These are phyloP conservation scores for Helicoverpa zea DNA, from an alignment of 1,140 invertebrate genomes.

Conservation along the genomic window DNA sequence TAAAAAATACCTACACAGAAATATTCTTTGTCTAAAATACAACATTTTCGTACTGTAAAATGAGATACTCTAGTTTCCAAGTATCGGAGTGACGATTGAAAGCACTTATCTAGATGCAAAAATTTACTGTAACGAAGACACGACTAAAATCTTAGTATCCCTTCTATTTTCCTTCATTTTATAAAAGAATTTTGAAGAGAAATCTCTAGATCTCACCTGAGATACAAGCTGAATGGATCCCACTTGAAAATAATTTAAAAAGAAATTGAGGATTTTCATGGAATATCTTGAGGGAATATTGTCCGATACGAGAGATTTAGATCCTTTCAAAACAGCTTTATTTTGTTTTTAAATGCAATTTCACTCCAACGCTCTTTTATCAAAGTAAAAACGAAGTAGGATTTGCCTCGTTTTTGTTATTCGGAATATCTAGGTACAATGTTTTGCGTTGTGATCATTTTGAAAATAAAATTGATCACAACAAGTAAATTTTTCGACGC, in stretches of 20 bases:
- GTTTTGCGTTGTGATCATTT: no score
- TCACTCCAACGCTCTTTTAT: no score
- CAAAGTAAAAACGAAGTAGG: no score
- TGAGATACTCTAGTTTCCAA: no score
- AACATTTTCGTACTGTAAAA: no score
- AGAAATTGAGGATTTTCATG: conserved; percentile 33
- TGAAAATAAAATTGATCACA: no score
- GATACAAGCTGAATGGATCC: conserved; percentile 5
- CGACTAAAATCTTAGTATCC: neutral
- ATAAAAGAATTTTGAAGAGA: neutral
- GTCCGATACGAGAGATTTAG: neutral
- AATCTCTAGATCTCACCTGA: neutral
- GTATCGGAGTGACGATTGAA: neutral
- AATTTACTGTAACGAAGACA: neutral
- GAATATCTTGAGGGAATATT: neutral
- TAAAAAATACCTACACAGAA: no score
- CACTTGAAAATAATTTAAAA: conserved; percentile 18
- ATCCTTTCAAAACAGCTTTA: neutral
- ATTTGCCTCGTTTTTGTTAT: no score
- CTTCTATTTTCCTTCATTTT: neutral
- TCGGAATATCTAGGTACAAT: no score
- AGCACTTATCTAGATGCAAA: neutral
- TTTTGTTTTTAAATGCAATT: neutral
- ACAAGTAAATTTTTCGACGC: no score
- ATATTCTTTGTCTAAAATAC: no score